phyloP scores from a whole-genome alignment of 2,113 vertebrate species.

The Eublepharis macularius region DNA sequence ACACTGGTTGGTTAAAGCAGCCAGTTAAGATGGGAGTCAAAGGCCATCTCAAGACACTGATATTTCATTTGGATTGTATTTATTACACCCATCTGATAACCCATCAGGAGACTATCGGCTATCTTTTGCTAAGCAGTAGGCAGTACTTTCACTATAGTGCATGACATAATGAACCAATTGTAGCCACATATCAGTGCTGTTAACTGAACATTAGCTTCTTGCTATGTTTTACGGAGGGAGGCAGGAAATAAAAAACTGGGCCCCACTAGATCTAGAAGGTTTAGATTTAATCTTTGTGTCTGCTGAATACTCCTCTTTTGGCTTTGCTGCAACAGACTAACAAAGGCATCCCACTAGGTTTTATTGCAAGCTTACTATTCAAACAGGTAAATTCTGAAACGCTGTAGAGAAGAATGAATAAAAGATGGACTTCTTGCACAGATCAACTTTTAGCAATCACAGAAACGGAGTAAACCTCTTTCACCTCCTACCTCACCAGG shows the following conservation, averaged over 20 bases:
- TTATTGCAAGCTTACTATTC: constrained; percentile 23
- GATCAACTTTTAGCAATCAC: constrained; percentile 24
- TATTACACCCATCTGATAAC: constrained; percentile 34
- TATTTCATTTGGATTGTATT: constrained; percentile 7
- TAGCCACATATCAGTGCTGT: constrained; percentile 16
- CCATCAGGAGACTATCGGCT: constrained; percentile 40
- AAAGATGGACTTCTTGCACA: constrained; percentile 2
- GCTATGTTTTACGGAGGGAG: constrained; percentile 31
- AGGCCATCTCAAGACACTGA: not conserved
- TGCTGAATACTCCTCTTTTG: no score
- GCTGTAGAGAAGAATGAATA: not conserved
- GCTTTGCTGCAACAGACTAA: no score
- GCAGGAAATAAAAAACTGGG: no score
- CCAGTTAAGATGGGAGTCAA: not conserved
- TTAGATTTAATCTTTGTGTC: no score
- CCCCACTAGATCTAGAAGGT: no score
- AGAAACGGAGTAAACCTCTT: constrained; percentile 27
- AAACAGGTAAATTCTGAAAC: not conserved
- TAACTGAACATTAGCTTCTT: constrained; percentile 39
- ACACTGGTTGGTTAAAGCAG: not conserved
- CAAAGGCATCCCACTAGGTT: no score
- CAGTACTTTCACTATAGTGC: constrained; percentile 56
- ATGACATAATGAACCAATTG: constrained; percentile 27
- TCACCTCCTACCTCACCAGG: not conserved
- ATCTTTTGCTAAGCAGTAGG: constrained; percentile 47